A percentile compares a stretch with the other conserved stretches of the same genome.
phyloP scores from a whole-genome alignment of 2,888 invertebrate species.

The Autographa gamma region DNA sequence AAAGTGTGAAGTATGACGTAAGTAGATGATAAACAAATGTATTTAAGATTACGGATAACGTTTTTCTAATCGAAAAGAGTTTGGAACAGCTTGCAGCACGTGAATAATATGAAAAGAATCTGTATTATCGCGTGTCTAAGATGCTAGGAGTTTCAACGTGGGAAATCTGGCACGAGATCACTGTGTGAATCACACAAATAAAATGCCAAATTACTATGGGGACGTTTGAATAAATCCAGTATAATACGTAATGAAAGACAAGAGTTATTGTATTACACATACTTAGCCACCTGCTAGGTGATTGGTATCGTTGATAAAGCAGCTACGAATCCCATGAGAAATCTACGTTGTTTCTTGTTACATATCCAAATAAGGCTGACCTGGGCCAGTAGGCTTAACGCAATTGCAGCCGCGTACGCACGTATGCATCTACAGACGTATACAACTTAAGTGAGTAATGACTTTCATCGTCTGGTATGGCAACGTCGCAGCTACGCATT shows the following conservation, averaged over 20 bases:
- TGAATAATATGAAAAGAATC: conserved; percentile 69
- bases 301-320: conserved; percentile 62
- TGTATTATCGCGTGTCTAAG: conserved; percentile 63
- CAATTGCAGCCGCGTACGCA: conserved; percentile 65
- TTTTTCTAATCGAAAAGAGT: conserved; percentile 47
- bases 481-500: conserved; percentile 74
- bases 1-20: conserved; percentile 50
- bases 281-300: conserved; percentile 59
- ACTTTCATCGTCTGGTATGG: conserved; percentile 86
- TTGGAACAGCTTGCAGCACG: conserved; percentile 52
- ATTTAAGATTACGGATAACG: conserved; percentile 39
- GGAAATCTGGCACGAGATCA: conserved; percentile 74
- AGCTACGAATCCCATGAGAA: conserved; percentile 74
- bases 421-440: conserved; percentile 53
- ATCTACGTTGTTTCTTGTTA: conserved; percentile 68
- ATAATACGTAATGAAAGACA: conserved; percentile 43
- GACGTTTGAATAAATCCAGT: conserved; percentile 49
- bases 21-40: conserved; percentile 54
- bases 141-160: conserved; percentile 67
- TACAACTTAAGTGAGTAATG: conserved; percentile 72
- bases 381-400: conserved; percentile 67
- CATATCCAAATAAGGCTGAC: conserved; percentile 74
- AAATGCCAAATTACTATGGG: conserved; percentile 56
- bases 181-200: conserved; percentile 69
- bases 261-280: conserved; percentile 54